A percentile compares a stretch with the other conserved stretches of the same genome.
Evolutionary conservation across 2,888 invertebrate genomes (phyloP).

Genomic region (Pelosia muscerda): DNA sequence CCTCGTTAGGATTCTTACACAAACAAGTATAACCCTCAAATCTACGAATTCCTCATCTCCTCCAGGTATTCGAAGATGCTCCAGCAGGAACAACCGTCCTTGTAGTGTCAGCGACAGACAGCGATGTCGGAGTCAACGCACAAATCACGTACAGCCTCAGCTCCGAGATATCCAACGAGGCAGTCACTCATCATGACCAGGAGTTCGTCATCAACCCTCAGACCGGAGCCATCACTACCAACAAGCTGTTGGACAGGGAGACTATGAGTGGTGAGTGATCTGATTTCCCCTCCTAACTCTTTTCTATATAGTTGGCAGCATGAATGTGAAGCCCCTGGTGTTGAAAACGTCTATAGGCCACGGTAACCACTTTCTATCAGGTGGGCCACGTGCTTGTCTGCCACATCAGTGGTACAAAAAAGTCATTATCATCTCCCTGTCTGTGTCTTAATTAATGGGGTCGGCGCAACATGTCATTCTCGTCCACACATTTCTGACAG

Average conservation of each 20-base stretch:
- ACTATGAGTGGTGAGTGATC: conserved; percentile 85
- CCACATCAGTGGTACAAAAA: too few relatives aligned
- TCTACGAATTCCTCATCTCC: neutral
- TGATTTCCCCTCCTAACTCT: too few relatives aligned
- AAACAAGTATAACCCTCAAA: neutral
- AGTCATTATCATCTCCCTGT: too few relatives aligned
- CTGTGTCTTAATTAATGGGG: too few relatives aligned
- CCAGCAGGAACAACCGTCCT: conserved; percentile 96
- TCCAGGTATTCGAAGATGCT: conserved; percentile 95
- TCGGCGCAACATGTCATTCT: too few relatives aligned
- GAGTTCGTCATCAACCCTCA: conserved; percentile 96
- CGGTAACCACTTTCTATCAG: too few relatives aligned
- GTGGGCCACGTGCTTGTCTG: too few relatives aligned
- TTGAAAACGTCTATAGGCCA: too few relatives aligned
- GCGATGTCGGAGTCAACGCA: conserved; percentile 98
- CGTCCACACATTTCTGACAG: too few relatives aligned
- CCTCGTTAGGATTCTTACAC: neutral
- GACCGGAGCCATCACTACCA: conserved; percentile 97
- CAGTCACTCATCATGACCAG: conserved; percentile 88
- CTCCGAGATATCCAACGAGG: conserved; percentile 87
- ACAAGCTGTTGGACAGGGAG: conserved; percentile 95
- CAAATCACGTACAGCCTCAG: conserved; percentile 93
- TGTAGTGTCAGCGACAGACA: conserved; percentile 96
- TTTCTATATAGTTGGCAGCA: too few relatives aligned
- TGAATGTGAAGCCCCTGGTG: too few relatives aligned